These are phyloP conservation scores for Lasioglossum zephyrum DNA, from an alignment of 2,888 invertebrate species.

Conservation along the genomic window DNA sequence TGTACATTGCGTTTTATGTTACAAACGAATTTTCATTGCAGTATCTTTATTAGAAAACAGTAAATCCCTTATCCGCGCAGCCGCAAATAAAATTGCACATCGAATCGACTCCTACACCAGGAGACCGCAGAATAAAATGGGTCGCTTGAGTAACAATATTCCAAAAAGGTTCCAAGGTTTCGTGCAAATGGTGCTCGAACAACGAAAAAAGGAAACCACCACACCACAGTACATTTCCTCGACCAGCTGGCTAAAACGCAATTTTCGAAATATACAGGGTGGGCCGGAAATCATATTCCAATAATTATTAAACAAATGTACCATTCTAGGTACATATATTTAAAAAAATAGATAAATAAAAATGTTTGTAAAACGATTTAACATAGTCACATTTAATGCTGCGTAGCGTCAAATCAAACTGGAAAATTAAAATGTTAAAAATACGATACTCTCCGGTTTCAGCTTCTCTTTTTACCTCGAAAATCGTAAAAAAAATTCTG, in stretches of 20 bases:
- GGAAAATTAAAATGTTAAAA: not conserved
- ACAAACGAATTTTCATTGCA: not conserved
- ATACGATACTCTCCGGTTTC: not conserved
- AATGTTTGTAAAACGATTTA: too few relatives aligned
- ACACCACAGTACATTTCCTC: not conserved
- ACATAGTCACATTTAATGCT: too few relatives aligned
- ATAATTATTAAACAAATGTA: not conserved
- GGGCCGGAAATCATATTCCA: too few relatives aligned
- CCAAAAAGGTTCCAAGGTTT: not conserved
- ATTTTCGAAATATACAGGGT: not conserved
- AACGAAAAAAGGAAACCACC: not conserved
- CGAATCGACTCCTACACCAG: not conserved
- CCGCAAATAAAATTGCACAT: slow-evolving; percentile 1
- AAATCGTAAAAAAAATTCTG: not conserved
- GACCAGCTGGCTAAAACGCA: not conserved
- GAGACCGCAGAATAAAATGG: not conserved
- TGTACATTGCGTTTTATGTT: not conserved
- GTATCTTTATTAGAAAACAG: not conserved
- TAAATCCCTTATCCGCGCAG: not conserved
- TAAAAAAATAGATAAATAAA: too few relatives aligned
- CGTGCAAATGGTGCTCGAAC: not conserved
- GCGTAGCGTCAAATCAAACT: too few relatives aligned
- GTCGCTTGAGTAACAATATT: slow-evolving; percentile 5
- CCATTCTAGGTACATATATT: too few relatives aligned
- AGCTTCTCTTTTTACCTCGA: not conserved